Conservation (phyloP, 2,888 invertebrate genomes). For the Osmoderma eremita region DNA sequence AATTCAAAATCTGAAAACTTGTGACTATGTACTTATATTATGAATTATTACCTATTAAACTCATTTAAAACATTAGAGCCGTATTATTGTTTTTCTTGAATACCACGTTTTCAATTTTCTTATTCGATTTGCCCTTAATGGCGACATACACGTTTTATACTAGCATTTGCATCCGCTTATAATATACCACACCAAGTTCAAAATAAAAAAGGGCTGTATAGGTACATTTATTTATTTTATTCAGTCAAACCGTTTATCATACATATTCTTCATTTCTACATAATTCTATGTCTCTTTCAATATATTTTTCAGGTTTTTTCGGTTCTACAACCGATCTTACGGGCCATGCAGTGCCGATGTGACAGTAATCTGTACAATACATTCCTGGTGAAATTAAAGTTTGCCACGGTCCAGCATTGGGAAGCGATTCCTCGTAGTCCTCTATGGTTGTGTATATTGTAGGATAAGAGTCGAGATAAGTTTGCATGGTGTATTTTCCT, state of each 20-base stretch:
- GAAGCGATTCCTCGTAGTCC: conserved; percentile 53
- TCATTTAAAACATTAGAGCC: too few species aligned
- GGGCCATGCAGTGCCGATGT: conserved; percentile 62
- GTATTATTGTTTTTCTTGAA: too few species aligned
- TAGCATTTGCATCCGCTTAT: too few species aligned
- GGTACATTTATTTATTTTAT: background rate
- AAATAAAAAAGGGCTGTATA: too few species aligned
- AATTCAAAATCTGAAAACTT: too few species aligned
- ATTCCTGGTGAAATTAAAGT: conserved; percentile 60
- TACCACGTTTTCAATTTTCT: too few species aligned
- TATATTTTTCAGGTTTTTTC: conserved; percentile 31
- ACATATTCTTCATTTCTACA: conserved; percentile 26
- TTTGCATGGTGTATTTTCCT: conserved; percentile 55
- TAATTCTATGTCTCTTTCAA: conserved; percentile 22
- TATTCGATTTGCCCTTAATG: too few species aligned
- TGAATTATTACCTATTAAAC: too few species aligned
- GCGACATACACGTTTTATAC: too few species aligned
- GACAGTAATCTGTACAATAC: conserved; percentile 64
- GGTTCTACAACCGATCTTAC: conserved; percentile 56
- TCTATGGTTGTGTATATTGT: conserved; percentile 54
- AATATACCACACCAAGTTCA: background rate
- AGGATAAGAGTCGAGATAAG: conserved; percentile 56
- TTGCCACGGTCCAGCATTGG: conserved; percentile 58
- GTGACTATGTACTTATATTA: too few species aligned
- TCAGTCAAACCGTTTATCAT: background rate